Base-by-base conservation (phyloP, 2,113 vertebrate genomes). In the Labeo catla region DNA sequence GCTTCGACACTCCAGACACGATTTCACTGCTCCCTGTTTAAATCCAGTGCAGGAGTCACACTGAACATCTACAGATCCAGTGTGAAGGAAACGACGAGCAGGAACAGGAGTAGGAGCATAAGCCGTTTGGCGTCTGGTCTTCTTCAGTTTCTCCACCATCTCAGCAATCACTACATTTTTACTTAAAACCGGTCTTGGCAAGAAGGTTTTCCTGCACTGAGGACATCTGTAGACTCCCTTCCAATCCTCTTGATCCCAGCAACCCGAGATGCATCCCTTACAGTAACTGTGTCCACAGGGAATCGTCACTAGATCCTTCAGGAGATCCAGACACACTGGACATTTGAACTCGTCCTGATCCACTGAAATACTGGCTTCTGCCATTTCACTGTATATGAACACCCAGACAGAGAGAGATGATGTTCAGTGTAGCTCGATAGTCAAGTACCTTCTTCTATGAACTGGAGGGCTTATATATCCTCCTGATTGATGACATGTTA, bases 271-370 rank as follows among this genome's bases (percentile, higher is more conserved):
- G 28, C 63, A 66, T 7, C 1, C 0, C 63, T 1, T 70, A 5
- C 68, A 70, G 68, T 70, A 70, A 21, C 36, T 70, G 68, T 70
- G 68, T 70, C 68, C 68, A 10, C 68, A 70, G 36, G 36, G 36
- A 70, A 70, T 70, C 16, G 68, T 70, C 68, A 70, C 68, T 21
- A 36, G 68, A 21, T 68, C 65, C 13, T 68, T 39, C 65, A 68
- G 65, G 0, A 68, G 65, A 68, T 68, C 34, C 34, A 68, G 65
- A 68, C 65, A 68, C 34, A 68, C 65, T 68, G 68, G 0, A 45
- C 68, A 73, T 3, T 0, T 2, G 68, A 73, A 73, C 39, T 73
- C 39, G 2, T 73, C 68, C 19, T 73, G 39, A 43, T 39, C 68
- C 68, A 39, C 45, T 43, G 68, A 73, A 39, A 73, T 21, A n/a